These are phyloP conservation scores for Philopotamus ludificatus DNA, from an alignment of 1,140 invertebrate genomes.

Conservation along the genomic window DNA sequence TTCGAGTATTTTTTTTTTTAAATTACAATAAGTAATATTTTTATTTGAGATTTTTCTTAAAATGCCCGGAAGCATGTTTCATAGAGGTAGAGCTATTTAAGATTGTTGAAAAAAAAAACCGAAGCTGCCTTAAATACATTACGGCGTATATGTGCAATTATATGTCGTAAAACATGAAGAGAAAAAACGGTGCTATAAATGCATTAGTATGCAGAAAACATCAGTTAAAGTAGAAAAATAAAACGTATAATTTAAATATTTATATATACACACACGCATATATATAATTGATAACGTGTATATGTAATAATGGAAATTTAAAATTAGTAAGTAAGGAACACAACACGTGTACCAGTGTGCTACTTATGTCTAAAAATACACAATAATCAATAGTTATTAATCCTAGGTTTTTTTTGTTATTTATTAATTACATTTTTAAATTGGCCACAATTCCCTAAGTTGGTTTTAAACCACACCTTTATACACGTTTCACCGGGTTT, in stretches of 20 bases:
- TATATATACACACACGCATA: too few species aligned
- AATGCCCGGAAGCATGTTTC: background rate
- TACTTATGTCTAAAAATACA: slow-evolving; percentile 39
- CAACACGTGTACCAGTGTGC: slow-evolving; percentile 25
- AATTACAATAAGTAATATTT: slow-evolving; percentile 16
- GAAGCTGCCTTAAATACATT: slow-evolving; percentile 5
- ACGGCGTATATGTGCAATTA: background rate
- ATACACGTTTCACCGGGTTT: too few species aligned
- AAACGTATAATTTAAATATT: too few species aligned
- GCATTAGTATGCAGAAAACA: slow-evolving; percentile 11
- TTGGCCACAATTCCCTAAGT: slow-evolving; percentile 39
- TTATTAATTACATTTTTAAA: slow-evolving; percentile 32
- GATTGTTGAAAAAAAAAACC: background rate
- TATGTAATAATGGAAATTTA: slow-evolving; percentile 20
- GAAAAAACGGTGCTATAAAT: background rate
- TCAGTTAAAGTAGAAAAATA: too few species aligned
- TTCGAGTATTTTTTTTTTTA: slow-evolving; percentile 26
- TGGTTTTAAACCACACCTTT: slow-evolving; percentile 37
- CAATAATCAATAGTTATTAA: slow-evolving; percentile 39
- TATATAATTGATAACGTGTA: too few species aligned
- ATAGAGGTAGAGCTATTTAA: background rate
- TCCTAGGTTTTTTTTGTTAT: too few species aligned
- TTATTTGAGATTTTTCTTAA: slow-evolving; percentile 18
- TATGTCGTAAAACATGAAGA: background rate
- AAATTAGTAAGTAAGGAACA: slow-evolving; percentile 37